phyloP scores from a whole-genome alignment of 2,888 invertebrate species.

The Drosophila diplacantha region DNA sequence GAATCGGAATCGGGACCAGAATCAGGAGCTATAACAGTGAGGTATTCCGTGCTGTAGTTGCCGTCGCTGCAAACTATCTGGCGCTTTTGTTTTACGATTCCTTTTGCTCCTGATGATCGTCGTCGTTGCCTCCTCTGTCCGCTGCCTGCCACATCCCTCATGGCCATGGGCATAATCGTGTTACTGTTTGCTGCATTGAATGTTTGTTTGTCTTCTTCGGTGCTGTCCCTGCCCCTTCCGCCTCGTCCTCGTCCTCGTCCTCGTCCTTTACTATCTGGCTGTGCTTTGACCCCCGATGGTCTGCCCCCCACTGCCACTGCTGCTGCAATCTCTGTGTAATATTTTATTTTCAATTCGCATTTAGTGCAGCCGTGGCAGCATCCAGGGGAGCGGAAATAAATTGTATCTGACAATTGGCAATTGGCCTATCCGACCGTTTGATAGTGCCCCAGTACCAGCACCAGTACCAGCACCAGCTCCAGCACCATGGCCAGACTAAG shows the following conservation, averaged over 20 bases:
- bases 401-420: constrained; percentile 73
- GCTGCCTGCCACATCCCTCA: constrained; percentile 24
- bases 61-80: constrained; percentile 64
- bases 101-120: constrained; percentile 68
- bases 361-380: constrained; percentile 67
- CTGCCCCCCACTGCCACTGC: not conserved
- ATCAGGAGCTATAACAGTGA: constrained; percentile 23
- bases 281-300: constrained; percentile 6
- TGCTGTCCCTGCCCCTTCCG: constrained; percentile 6
- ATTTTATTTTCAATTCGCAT: constrained; percentile 73
- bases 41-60: constrained; percentile 27
- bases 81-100: constrained; percentile 72
- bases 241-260: constrained; percentile 12
- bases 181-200: constrained; percentile 67
- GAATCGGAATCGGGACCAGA: constrained; percentile 28
- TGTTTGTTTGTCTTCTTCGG: constrained; percentile 66
- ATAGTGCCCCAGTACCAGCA: constrained; percentile 54
- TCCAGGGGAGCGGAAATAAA: constrained; percentile 67
- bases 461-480: constrained; percentile 32
- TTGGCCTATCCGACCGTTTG: constrained; percentile 69
- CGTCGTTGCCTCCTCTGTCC: constrained; percentile 40
- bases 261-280: constrained; percentile 3
- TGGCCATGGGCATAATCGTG: constrained; percentile 62
- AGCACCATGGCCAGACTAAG: constrained; percentile 14
- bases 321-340: constrained; percentile 68